Evolutionary conservation across 2,113 vertebrate genomes (phyloP), one percentile per base, ranked within the genome.

Genomic region (Hypanus sabinus): DNA sequence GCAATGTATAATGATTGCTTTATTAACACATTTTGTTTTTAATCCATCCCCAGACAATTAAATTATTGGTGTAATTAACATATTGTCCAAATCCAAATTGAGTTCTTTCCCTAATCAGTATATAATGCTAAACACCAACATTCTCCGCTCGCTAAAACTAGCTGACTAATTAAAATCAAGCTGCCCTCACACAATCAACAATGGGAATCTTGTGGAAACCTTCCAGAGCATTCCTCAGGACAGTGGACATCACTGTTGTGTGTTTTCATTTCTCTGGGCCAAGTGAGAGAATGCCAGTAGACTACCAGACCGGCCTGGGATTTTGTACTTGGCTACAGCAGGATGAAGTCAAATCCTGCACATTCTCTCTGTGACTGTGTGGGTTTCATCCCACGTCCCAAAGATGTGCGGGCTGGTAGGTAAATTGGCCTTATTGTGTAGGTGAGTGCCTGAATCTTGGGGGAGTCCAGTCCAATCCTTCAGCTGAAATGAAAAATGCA

Each of bases 1-100:
- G 57, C 2, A 60, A n/a, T 60, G 30, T 24, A 62, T 55, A 62
- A 57, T 24, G 30, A n/a, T 87, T 87, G 83, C 83, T 87, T 87
- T 57, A 87, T 87, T 87, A 62, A 27, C 57, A 87, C 83, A 87
- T 87, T 87, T 87, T 62, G 83, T 55, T 60, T 87, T 87, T 87
- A 30, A 62, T 87, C 55, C 83, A 87, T 87, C 83, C 60, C 83
- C 55, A 87, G 83, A 87, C 83, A 87, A 87, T 55, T 87, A 57
- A 87, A 87, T 87, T 87, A 87, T 87, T 87, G 83, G 60, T 87
- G 83, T 87, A 87, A 87, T 87, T 60, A 87, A 62, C 83, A 87
- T 87, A 87, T 60, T 62, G 83, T 62, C 83, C 55, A 87, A 60
- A 87, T 87, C 80, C 46, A 27, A 87, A 10, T 70, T 70, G 83